A percentile compares a stretch with the other conserved stretches of the same genome.
Conservation (phyloP, 1,140 invertebrate genomes). For the Danaus plexippus region DNA sequence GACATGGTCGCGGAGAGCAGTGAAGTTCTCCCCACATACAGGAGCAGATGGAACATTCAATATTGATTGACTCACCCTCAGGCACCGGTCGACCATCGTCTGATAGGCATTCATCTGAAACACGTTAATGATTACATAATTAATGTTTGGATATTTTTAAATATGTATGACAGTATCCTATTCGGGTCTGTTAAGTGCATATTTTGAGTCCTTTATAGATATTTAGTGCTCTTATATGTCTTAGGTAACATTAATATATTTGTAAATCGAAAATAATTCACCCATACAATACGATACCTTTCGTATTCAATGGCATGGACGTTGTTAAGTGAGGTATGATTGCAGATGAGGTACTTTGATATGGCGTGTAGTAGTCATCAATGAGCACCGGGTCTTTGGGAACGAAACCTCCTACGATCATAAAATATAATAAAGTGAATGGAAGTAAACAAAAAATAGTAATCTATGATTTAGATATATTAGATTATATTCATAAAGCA, state of each 20-base stretch:
- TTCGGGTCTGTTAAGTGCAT: too few relatives aligned
- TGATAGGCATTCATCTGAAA: slow-evolving; percentile 41
- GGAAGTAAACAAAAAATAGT: too few relatives aligned
- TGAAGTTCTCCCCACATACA: slow-evolving; percentile 44
- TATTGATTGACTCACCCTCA: slow-evolving; percentile 37
- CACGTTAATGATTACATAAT: background rate
- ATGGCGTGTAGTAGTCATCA: slow-evolving; percentile 73
- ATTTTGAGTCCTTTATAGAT: too few relatives aligned
- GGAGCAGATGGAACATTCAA: slow-evolving; percentile 45
- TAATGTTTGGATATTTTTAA: background rate
- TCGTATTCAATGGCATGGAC: slow-evolving; percentile 53
- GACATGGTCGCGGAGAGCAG: slow-evolving; percentile 38
- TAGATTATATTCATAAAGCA: slow-evolving; percentile 2
- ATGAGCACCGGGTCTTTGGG: slow-evolving; percentile 76
- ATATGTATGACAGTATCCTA: background rate
- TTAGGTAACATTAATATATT: background rate
- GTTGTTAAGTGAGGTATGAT: slow-evolving; percentile 53
- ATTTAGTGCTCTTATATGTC: too few relatives aligned
- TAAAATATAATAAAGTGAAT: slow-evolving; percentile 1
- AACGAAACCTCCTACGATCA: slow-evolving; percentile 75
- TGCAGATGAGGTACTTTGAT: slow-evolving; percentile 52
- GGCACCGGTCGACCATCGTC: slow-evolving; percentile 38
- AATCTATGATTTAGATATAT: background rate
- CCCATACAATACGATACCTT: slow-evolving; percentile 27
- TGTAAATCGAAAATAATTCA: background rate